Conservation (phyloP, 2,888 invertebrate species). For the Neoascia interrupta region DNA sequence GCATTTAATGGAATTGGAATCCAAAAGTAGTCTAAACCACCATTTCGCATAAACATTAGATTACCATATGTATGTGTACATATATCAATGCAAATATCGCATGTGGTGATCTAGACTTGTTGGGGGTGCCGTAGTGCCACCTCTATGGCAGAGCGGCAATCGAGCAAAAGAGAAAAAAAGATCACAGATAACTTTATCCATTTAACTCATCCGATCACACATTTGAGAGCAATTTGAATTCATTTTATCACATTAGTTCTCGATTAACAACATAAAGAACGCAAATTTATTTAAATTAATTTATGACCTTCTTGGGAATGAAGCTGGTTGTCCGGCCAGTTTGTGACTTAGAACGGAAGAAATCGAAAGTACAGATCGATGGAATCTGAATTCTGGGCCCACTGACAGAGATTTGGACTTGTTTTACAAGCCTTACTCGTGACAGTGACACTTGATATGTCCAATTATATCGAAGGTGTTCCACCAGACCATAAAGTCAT, state of each 20-base stretch:
- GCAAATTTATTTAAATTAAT: slow-evolving; percentile 21
- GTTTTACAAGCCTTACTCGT: too few species aligned
- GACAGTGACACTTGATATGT: too few species aligned
- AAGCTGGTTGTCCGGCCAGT: neutral
- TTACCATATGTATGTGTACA: slow-evolving; percentile 14
- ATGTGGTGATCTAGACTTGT: slow-evolving; percentile 15
- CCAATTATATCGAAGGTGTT: too few species aligned
- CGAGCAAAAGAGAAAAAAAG: neutral
- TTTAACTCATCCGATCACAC: slow-evolving; percentile 29
- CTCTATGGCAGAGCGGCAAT: slow-evolving; percentile 3
- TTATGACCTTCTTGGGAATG: slow-evolving; percentile 21
- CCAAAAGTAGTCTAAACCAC: slow-evolving; percentile 25
- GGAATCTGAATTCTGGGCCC: too few species aligned
- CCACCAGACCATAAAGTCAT: too few species aligned
- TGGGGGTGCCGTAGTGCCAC: slow-evolving; percentile 4
- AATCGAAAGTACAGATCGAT: too few species aligned
- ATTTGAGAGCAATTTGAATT: slow-evolving; percentile 11
- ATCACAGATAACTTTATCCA: slow-evolving; percentile 24
- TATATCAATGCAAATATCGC: slow-evolving; percentile 2
- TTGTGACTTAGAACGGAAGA: neutral
- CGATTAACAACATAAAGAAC: neutral
- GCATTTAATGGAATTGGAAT: slow-evolving; percentile 17
- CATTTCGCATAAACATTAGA: too few species aligned
- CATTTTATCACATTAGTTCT: slow-evolving; percentile 5
- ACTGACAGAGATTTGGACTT: too few species aligned